Evolutionary conservation across 2,888 invertebrate species (phyloP).

Genomic region (Drepanosiphum platanoidis): DNA sequence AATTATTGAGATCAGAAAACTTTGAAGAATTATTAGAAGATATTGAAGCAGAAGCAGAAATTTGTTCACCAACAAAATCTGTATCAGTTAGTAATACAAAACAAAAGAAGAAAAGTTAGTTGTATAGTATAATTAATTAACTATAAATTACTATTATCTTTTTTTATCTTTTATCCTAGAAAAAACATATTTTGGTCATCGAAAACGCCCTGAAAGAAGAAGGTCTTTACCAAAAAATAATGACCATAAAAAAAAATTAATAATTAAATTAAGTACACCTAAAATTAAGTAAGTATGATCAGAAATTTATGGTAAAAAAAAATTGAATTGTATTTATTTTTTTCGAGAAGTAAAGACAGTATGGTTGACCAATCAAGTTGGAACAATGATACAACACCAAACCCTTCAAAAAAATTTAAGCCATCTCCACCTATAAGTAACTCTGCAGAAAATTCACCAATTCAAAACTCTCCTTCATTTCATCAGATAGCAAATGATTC

Average conservation of each 20-base stretch:
- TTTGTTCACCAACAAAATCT: conserved; percentile 52
- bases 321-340: not conserved
- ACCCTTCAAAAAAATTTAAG: conserved; percentile 23
- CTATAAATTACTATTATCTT: conserved; percentile 12
- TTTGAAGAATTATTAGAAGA: conserved; percentile 57
- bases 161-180: conserved; percentile 12
- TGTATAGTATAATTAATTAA: not conserved
- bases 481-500: conserved; percentile 38
- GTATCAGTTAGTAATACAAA: not conserved
- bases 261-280: conserved; percentile 35
- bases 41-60: conserved; percentile 57
- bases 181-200: conserved; percentile 33
- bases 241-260: conserved; percentile 29
- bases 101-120: conserved; percentile 40
- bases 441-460: not conserved
- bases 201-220: conserved; percentile 39
- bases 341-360: conserved; percentile 24
- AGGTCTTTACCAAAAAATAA: conserved; percentile 10
- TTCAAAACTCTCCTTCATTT: conserved; percentile 7
- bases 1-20: conserved; percentile 35
- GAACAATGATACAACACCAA: not conserved
- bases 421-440: not conserved
- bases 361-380: not conserved
- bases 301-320: not conserved
- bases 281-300: conserved; percentile 28